These are phyloP conservation scores for Atta texana DNA, from an alignment of 1,140 invertebrate genomes.

Conservation along the genomic window DNA sequence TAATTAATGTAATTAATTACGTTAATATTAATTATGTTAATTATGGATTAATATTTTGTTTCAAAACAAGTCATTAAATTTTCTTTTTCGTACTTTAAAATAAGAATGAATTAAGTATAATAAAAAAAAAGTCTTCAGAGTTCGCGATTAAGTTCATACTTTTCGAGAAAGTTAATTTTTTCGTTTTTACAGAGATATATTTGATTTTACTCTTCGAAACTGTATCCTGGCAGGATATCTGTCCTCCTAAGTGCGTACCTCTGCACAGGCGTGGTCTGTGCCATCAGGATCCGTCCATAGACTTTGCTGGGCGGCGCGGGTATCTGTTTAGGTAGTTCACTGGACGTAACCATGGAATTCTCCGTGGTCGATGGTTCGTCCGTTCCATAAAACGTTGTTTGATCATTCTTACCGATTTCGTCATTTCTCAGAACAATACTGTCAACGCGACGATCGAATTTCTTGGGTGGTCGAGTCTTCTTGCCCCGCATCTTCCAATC, in stretches of 20 bases:
- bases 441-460: constrained; percentile 61
- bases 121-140: neutral
- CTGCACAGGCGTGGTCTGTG: constrained; percentile 81
- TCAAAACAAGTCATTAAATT: neutral
- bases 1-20: too few species aligned
- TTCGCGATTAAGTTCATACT: neutral
- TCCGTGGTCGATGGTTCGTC: constrained; percentile 77
- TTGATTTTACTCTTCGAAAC: constrained; percentile 71
- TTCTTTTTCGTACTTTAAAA: constrained; percentile 2
- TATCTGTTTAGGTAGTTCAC: constrained; percentile 85
- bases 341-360: constrained; percentile 82
- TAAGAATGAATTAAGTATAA: neutral
- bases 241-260: constrained; percentile 76
- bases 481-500: constrained; percentile 63
- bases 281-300: constrained; percentile 69
- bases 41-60: neutral
- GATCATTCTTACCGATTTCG: constrained; percentile 19
- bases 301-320: constrained; percentile 83
- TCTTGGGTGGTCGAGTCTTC: constrained; percentile 66
- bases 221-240: constrained; percentile 77
- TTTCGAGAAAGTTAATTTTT: neutral
- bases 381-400: constrained; percentile 23
- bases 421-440: neutral
- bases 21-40: too few species aligned
- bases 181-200: neutral